Evolutionary conservation across 2,888 invertebrate species (phyloP).

Genomic region (Opisthograptis luteolata): DNA sequence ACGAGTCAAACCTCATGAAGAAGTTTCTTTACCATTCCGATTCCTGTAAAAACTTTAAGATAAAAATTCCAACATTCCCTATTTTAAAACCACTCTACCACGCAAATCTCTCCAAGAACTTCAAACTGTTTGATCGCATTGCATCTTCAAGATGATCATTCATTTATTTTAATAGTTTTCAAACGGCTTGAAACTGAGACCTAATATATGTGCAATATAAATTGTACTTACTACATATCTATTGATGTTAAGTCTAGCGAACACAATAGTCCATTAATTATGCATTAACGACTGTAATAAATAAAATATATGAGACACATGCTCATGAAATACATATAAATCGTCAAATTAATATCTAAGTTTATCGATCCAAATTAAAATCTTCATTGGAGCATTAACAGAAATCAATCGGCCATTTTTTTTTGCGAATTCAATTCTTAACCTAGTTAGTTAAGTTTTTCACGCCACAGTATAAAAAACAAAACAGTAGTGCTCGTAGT

Average conservation of each 20-base stretch:
- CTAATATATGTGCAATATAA: no score
- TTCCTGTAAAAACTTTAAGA: no score
- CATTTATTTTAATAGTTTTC: no score
- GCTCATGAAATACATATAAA: conserved; percentile 12
- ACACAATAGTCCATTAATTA: conserved; percentile 23
- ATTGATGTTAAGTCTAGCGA: conserved; percentile 16
- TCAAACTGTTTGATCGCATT: no score
- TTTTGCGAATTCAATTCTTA: no score
- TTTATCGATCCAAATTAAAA: not conserved
- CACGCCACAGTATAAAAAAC: conserved; percentile 27
- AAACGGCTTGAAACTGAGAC: no score
- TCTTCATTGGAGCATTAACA: not conserved
- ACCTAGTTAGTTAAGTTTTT: conserved; percentile 31
- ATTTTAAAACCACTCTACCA: no score
- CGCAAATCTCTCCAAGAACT: no score
- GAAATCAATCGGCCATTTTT: conserved; percentile 6
- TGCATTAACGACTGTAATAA: conserved; percentile 13
- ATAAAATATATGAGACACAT: conserved; percentile 9
- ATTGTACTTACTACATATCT: not conserved
- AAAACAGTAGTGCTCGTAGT: conserved; percentile 29
- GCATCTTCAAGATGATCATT: no score
- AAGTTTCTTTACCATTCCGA: no score
- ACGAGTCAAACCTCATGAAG: no score
- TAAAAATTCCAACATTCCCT: no score
- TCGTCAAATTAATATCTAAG: not conserved